Percentiles rank a stretch among this genome's conserved stretches.
Evolutionary conservation across 2,113 vertebrate species (phyloP).

Genomic region (Scolopax mira): DNA sequence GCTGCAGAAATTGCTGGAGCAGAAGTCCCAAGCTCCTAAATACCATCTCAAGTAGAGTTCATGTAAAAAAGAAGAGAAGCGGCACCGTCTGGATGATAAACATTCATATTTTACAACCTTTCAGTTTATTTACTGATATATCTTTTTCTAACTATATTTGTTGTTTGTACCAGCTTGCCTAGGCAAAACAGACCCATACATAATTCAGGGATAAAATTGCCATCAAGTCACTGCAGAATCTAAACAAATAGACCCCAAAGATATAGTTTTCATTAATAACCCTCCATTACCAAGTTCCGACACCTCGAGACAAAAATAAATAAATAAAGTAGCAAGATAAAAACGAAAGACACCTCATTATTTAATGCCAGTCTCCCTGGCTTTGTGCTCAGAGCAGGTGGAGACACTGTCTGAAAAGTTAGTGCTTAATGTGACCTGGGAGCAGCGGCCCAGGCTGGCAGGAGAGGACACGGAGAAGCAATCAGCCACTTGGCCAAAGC

Average conservation of each 20-base stretch:
- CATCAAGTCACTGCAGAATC: constrained; percentile 19
- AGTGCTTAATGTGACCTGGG: not conserved
- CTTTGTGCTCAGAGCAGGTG: not conserved
- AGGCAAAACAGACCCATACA: constrained; percentile 51
- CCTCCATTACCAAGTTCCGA: not conserved
- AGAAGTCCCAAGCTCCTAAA: constrained; percentile 29
- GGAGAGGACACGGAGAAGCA: not conserved
- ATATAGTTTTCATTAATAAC: constrained; percentile 51
- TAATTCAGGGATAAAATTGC: constrained; percentile 66
- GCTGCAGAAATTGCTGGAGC: constrained; percentile 54
- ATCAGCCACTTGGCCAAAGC: constrained; percentile 40
- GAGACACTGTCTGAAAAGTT: not conserved
- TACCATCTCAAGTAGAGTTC: constrained; percentile 24
- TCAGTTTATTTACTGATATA: constrained; percentile 59
- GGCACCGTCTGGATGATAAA: constrained; percentile 15
- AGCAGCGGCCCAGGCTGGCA: not conserved
- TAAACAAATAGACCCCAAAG: constrained; percentile 40
- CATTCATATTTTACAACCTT: constrained; percentile 47
- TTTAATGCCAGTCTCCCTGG: not conserved
- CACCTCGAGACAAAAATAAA: constrained; percentile 34
- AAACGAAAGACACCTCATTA: not conserved
- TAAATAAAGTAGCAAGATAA: not conserved
- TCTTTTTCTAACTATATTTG: constrained; percentile 56
- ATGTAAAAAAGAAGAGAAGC: constrained; percentile 22
- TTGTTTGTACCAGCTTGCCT: constrained; percentile 62